Evolutionary conservation across 2,113 vertebrate species (phyloP).

Genomic region (Alectura lathami): DNA sequence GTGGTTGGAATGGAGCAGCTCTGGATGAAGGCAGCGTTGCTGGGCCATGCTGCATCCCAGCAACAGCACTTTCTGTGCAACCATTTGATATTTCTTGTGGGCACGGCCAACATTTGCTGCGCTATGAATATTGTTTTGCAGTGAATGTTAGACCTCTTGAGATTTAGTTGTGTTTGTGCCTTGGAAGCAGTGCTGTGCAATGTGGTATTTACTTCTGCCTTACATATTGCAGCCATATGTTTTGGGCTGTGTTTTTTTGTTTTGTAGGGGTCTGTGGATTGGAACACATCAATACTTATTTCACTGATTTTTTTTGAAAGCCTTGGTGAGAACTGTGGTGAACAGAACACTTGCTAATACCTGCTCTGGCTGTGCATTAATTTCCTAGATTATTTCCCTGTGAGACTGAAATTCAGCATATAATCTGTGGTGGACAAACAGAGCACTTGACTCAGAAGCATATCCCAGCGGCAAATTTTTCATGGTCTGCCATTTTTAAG

Average conservation of each 20-base stretch:
- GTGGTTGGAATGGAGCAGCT: background rate
- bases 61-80: background rate
- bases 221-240: background rate
- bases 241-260: background rate
- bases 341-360: background rate
- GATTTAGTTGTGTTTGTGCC: background rate
- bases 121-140: background rate
- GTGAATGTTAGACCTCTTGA: background rate
- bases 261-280: background rate
- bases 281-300: background rate
- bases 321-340: background rate
- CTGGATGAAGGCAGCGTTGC: background rate
- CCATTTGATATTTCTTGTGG: background rate
- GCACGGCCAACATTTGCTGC: rapidly evolving
- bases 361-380: background rate
- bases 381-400: background rate
- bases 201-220: background rate
- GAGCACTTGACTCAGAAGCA: background rate
- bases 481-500: background rate
- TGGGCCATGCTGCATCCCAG: background rate
- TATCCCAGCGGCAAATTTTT: background rate
- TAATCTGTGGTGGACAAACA: background rate
- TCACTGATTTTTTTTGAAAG: background rate
- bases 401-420: background rate
- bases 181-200: background rate